Evolutionary conservation across 1,140 invertebrate genomes (phyloP), one percentile per base, ranked within the genome.

Genomic region (Meteorus sp.): DNA sequence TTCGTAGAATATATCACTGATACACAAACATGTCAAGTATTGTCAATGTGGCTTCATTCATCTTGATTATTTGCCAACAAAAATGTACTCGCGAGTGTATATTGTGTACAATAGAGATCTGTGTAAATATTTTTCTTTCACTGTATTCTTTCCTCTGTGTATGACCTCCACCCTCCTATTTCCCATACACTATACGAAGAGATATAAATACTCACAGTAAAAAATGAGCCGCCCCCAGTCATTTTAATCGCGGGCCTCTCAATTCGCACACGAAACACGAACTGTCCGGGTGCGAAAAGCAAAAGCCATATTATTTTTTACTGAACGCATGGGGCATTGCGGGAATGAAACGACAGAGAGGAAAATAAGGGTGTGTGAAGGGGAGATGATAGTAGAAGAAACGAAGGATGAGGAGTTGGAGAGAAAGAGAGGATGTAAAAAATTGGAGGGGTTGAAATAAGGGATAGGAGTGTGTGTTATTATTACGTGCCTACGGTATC

Each of bases 401-500:
- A 53, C 48, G 44, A 37, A 43, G 23, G 11, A 54, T 13, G 23
- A 23, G 45, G 50, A n/a, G n/a, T n/a, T n/a, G n/a, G n/a, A n/a
- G n/a, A n/a, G n/a, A n/a, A n/a, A n/a, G n/a, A n/a, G n/a, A n/a
- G 56, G 33, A 15, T 2, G 8, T 1, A 37, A 48, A 41, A 53
- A 56, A 33, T 44, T 51, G 13, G 39, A 23, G 27, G 20, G 48
- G 15, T 54, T 31, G 33, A 37, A 39, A 33, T 15, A 43, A 45
- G 13, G 20, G 45, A 58, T 48, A 51, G 33, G 15, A 13, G 57
- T 52, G 56, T 66, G 64, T 63, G 63, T 68, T 68, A 72, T n/a
- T n/a, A n/a, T 69, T 67, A 73, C 63, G 62, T 59, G 63, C 53
- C 61, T 65, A 65, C 62, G 56, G 59, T 71, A 72, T 70, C 67